Evolutionary conservation across 2,113 vertebrate genomes (phyloP).

Genomic region (Lasiurus borealis): DNA sequence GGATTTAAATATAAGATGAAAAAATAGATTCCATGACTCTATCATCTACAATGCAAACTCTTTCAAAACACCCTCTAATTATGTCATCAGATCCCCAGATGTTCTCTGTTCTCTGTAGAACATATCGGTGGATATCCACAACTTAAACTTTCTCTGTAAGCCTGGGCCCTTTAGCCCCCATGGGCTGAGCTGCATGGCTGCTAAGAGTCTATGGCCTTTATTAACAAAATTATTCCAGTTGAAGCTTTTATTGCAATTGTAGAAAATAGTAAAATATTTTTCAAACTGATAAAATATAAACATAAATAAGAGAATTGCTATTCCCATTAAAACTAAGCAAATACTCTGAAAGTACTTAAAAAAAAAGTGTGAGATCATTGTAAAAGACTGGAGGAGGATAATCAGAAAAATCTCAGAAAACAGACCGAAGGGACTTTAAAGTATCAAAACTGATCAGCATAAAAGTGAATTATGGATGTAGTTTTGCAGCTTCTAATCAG

Average conservation of each 20-base stretch:
- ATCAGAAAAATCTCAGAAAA: constrained; percentile 1
- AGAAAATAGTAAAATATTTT: neutral
- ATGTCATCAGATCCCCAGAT: too few species aligned
- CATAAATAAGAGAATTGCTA: neutral
- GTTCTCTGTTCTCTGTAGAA: neutral
- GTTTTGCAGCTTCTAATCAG: constrained; percentile 22
- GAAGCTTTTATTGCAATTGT: neutral
- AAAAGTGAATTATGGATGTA: neutral
- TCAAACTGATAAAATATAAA: neutral
- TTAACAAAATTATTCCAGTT: neutral
- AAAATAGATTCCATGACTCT: neutral
- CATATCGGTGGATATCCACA: neutral
- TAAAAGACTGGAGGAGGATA: neutral
- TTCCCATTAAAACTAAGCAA: constrained; percentile 33
- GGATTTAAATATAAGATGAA: neutral
- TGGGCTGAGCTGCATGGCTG: neutral
- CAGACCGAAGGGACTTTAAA: neutral
- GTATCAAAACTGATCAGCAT: neutral
- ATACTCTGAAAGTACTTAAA: neutral
- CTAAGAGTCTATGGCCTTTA: neutral
- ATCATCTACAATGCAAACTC: neutral
- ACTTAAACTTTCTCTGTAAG: neutral
- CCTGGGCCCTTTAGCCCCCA: neutral
- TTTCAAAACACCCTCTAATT: neutral
- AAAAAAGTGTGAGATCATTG: neutral